Conservation (phyloP, 2,797 vertebrate genomes). For the Setipinna tenuifilis region DNA sequence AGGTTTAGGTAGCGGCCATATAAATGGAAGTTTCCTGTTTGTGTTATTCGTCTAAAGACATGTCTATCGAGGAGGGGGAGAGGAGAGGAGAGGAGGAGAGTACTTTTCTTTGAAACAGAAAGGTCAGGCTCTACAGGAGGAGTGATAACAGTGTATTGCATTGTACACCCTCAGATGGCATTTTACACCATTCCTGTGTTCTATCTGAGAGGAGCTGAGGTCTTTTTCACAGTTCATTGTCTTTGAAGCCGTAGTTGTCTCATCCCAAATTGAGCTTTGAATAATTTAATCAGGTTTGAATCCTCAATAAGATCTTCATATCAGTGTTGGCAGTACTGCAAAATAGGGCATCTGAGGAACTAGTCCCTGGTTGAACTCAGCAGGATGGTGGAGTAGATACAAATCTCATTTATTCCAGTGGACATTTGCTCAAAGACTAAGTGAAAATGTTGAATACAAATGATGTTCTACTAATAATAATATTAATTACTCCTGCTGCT, state of each 20-base stretch:
- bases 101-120: conserved; percentile 35
- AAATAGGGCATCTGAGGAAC: not conserved
- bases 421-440: too few relatives aligned
- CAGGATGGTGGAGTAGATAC: not conserved
- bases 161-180: not conserved
- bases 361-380: not conserved
- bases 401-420: too few relatives aligned
- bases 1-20: conserved; percentile 61
- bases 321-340: not conserved
- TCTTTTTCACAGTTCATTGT: not conserved
- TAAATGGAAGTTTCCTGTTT: conserved; percentile 64
- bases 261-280: not conserved
- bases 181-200: not conserved
- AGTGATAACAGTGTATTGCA: not conserved
- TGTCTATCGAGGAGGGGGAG: conserved; percentile 39
- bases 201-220: not conserved
- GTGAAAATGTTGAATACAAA: too few relatives aligned
- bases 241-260: not conserved
- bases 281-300: not conserved
- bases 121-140: not conserved
- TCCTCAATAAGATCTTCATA: not conserved
- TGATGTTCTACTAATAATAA: too few relatives aligned
- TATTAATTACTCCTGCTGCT: not conserved
- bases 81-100: not conserved
- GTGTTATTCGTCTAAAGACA: conserved; percentile 53